These are phyloP conservation scores for Kryptolebias ocellatus DNA, from an alignment of 2,797 vertebrate genomes.

Conservation along the genomic window DNA sequence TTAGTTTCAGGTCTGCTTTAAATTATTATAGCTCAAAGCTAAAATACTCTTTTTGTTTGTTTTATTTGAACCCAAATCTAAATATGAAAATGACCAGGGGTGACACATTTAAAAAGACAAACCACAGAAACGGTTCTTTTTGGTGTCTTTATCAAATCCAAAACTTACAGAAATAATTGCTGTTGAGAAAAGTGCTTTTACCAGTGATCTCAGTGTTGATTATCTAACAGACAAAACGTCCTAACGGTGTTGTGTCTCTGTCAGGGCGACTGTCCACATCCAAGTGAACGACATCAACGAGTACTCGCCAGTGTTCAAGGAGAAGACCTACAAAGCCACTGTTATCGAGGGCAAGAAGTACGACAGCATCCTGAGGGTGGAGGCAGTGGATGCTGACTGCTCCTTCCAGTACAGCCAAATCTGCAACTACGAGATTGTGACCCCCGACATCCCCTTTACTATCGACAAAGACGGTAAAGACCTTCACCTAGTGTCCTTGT, in stretches of 20 bases:
- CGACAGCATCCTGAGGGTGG: slow-evolving; percentile 91
- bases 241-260: slow-evolving; percentile 6
- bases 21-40: not conserved
- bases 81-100: not conserved
- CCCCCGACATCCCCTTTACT: slow-evolving; percentile 92
- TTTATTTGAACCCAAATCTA: not conserved
- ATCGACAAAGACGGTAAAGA: slow-evolving; percentile 94
- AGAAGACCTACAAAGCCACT: slow-evolving; percentile 95
- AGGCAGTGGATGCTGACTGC: slow-evolving; percentile 96
- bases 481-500: not conserved
- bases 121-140: not conserved
- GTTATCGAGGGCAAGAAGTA: slow-evolving; percentile 90
- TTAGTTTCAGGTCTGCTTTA: no score
- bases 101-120: not conserved
- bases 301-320: slow-evolving; percentile 94
- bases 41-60: rapidly evolving
- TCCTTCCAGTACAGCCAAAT: slow-evolving; percentile 99
- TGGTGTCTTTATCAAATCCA: not conserved
- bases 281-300: slow-evolving; percentile 98
- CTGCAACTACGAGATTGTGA: slow-evolving; percentile 96
- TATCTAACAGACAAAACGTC: not conserved
- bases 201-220: not conserved
- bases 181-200: not conserved
- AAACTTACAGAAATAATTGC: not conserved
- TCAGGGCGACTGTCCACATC: slow-evolving; percentile 95